Evolutionary conservation across 2,888 invertebrate species (phyloP).

Genomic region (Furcula furcula): DNA sequence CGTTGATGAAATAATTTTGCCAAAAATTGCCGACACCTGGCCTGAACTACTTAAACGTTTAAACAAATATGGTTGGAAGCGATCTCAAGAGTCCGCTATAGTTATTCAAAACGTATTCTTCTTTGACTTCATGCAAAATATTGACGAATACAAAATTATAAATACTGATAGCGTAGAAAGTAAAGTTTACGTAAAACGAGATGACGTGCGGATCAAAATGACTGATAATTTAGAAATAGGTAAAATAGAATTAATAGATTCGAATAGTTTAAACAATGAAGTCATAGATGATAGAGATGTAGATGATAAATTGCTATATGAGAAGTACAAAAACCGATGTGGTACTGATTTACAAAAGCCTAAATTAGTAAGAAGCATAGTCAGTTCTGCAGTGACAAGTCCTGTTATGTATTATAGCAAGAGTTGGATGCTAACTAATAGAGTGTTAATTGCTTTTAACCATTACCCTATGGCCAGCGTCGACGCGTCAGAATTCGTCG

Average conservation of each 20-base stretch:
- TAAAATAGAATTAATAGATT: constrained; percentile 55
- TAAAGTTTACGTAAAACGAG: constrained; percentile 64
- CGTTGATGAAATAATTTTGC: constrained; percentile 88
- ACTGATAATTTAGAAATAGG: constrained; percentile 43
- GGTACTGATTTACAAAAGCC: constrained; percentile 50
- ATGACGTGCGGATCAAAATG: constrained; percentile 61
- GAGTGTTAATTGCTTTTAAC: constrained; percentile 87
- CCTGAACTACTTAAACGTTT: constrained; percentile 77
- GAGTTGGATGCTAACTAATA: constrained; percentile 85
- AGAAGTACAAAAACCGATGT: constrained; percentile 51
- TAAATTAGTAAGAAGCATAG: constrained; percentile 70
- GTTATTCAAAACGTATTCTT: constrained; percentile 86
- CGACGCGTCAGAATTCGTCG: constrained; percentile 75
- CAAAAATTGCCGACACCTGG: constrained; percentile 82
- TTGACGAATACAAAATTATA: constrained; percentile 39
- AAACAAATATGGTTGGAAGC: constrained; percentile 58
- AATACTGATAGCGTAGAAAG: constrained; percentile 32
- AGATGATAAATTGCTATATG: constrained; percentile 31
- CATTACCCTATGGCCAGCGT: constrained; percentile 86
- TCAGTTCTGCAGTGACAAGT: constrained; percentile 82
- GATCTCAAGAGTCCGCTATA: constrained; percentile 80
- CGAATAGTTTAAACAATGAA: constrained; percentile 45
- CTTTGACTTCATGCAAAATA: constrained; percentile 78
- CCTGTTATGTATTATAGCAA: constrained; percentile 85
- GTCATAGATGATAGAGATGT: constrained; percentile 45